Base-by-base conservation (phyloP, 2,888 invertebrate species). In the Sycophila texana region DNA sequence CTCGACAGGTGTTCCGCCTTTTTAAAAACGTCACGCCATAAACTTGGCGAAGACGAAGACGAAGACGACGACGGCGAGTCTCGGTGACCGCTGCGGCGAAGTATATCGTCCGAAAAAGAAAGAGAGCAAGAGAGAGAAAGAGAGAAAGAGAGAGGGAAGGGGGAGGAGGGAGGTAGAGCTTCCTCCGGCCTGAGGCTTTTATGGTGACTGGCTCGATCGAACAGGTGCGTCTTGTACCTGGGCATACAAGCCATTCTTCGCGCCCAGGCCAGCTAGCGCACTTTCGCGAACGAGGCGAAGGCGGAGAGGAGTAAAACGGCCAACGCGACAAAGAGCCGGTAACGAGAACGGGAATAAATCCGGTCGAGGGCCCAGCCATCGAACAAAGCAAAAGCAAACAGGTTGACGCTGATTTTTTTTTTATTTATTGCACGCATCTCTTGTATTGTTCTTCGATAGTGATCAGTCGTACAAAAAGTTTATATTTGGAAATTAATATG, bases 201-300 rank as follows among this genome's bases (percentile, higher is more conserved):
- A 85, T 84, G 85, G 82, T 82, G 85, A 85, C 82, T 84, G 83
- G 84, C 83, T 83, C 84, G 85, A 87, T 87, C 86, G 86, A 87
- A 87, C 87, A 87, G 87, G 87, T 87, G 87, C 74, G 70, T 74
- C 79, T 75, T 65, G 55, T 72, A 74, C 74, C 74, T 75, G 75
- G 63, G 39, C 4, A 16, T 57, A 51, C 65, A 22, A 49, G 68
- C 57, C 49, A 68, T 78, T 68, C 74, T 77, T 77, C 55, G 51
- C 71, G 60, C 77, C 57, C 47, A n/a, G 39, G 55, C 55, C 20
- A 51, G 51, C 60, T 65, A 30, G 30, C 60, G 63, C 53, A 71
- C 47, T 57, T 71, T 68, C 61, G 68, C 68, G 53, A 67, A 75
- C 39, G 39, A 39, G 39, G 67, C 67, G 57, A 58, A 74, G 65